Evolutionary conservation across 2,888 invertebrate species (phyloP).

Genomic region (Acanthosepion lycidas): DNA sequence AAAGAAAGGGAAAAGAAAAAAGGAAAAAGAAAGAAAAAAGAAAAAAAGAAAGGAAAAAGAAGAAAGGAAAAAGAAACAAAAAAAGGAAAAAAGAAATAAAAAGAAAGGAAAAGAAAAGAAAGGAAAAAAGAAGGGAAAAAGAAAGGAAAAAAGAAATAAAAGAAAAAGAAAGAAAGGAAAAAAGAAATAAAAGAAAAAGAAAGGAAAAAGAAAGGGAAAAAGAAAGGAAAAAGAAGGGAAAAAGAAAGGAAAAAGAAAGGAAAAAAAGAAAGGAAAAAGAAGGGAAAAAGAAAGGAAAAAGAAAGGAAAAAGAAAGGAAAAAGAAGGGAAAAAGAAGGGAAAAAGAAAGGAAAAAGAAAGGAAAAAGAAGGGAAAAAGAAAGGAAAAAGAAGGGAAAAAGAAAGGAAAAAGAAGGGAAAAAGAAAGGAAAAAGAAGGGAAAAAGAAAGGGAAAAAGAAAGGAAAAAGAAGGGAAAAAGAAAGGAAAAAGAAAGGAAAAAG

Average conservation of each 20-base stretch:
- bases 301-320: no score
- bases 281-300: no score
- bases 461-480: neutral
- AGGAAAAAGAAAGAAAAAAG: neutral
- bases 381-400: no score
- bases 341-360: no score
- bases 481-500: neutral
- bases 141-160: neutral
- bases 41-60: neutral
- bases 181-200: neutral
- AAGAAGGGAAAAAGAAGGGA: no score
- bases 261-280: neutral
- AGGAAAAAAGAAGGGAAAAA: no score
- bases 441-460: no score
- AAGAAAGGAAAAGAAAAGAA: no score
- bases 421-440: no score
- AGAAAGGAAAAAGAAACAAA: neutral
- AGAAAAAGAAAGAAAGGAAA: neutral
- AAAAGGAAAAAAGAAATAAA: neutral
- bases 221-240: no score
- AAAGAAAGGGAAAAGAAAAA: neutral
- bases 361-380: no score
- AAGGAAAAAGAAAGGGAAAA: neutral
- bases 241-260: neutral
- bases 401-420: no score